Base-by-base conservation (phyloP, 2,797 vertebrate species). In the Enteromius mattozi region DNA sequence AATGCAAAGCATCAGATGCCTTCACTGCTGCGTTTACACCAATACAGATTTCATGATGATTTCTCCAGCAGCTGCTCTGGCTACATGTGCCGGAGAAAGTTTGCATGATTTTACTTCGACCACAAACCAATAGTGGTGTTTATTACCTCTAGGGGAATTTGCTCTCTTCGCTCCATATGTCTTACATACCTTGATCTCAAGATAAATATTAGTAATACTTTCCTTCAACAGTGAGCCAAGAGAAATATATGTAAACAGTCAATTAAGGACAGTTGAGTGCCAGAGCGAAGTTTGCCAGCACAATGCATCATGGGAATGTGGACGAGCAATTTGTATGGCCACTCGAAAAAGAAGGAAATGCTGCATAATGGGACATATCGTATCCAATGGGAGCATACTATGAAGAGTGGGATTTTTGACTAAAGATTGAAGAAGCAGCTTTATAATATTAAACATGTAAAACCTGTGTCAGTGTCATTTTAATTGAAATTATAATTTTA, bases 1-100 rank as follows among this genome's bases (percentile, higher is more conserved):
- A 92, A 93, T 89, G 92, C 92, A 89, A 90, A 88, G 89, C 92
- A 88, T 90, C 91, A 89, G 47, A 90, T 89, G 88, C 59, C 84
- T 82, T 54, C 37, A 33, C 65, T 47, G 42, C 16, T 49, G 56
- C 68, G 6, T 40, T 70, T 61, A 17, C 63, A 63, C 51, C 33
- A 42, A 27, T 63, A 27, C 59, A 74, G 49, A 13, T 37, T 54
- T 27, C 63, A 40, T 81, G 80, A 72, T 66, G n/a, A 70, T 70
- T 76, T 65, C 35, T 74, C 27, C 66, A 87, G 74, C 75, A 83
- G 86, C 84, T 82, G 70, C 51, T 49, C 33, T 75, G 74, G 69
- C 75, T 77, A 54, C 56, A 71, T 78, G 81, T 9, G 8, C 71
- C 47, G 12, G 65, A 65, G 27, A 71, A 42, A 33, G 19, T 27